Evolutionary conservation across 2,113 vertebrate species (phyloP), one percentile per base, ranked within the genome.

Genomic region (Thunnus maccoyii): DNA sequence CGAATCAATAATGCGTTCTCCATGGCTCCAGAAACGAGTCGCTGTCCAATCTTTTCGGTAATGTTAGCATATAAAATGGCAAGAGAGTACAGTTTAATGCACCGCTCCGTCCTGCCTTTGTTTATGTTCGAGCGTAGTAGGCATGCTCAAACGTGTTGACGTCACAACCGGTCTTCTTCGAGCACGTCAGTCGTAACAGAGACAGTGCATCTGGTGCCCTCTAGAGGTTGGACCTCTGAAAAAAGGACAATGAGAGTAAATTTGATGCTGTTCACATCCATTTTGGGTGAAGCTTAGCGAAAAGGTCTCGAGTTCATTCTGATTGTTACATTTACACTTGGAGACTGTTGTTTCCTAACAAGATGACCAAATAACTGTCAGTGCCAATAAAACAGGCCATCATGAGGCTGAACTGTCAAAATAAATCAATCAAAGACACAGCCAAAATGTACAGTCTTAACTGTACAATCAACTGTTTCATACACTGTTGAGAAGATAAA

Each of bases 1-100:
- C 96, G 96, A 88, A 98, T 94, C 83, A 96, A 89, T 78, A 96
- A 95, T n/a, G 84, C 84, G 68, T 90, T 95, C 86, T 95, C 96
- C 97, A 97, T 97, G 72, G 65, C 80, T 74, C 71, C 83, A 27
- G 63, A 47, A 58, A 58, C 25, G 22, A 48, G 17, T 32, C 13
- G 3, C 20, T 18, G 1, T 54, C 30, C 30, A 22, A 58, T 14
- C 36, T 2, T 56, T 2, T 15, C 1, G 5, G 10, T 41, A 25
- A 17, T 56, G 25, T 50, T 69, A 16, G n/a, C 51, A 86, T 82
- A 78, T 65, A 90, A 1, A 51, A 67, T 18, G 2, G 17, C 6
- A 44, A 13, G 3, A 32, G 48, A 66, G 18, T 17, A 32, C 3
- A 83, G 62, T 88, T 87, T 65, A 61, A 5, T 20, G 46, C 13